These are phyloP conservation scores for Actenoides hombroni DNA, from an alignment of 2,113 vertebrate genomes.

Conservation along the genomic window DNA sequence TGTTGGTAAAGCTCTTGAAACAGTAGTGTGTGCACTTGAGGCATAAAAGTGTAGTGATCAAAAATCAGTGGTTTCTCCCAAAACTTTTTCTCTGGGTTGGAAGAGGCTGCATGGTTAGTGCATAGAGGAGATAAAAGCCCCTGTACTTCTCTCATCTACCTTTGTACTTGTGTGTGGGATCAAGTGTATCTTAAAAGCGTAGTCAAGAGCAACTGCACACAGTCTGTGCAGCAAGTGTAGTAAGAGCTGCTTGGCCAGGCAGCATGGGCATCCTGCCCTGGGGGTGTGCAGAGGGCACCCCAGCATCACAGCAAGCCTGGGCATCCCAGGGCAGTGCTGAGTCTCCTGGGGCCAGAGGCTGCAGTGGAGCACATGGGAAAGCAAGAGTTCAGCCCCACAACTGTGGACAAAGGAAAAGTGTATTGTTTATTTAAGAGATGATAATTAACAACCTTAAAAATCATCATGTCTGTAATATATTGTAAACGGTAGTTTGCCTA, in stretches of 20 bases:
- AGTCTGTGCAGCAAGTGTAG: not conserved
- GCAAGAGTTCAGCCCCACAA: not conserved
- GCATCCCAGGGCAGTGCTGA: fast-evolving
- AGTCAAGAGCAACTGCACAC: not conserved
- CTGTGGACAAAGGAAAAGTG: not conserved
- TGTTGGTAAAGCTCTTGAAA: not conserved
- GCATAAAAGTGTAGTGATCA: not conserved
- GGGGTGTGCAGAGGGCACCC: not conserved
- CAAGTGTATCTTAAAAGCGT: not conserved
- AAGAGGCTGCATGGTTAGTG: not conserved
- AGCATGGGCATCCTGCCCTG: not conserved
- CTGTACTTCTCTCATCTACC: not conserved
- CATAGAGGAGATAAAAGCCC: not conserved
- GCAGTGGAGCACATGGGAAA: fast-evolving
- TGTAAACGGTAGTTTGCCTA: not conserved
- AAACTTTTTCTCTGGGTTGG: not conserved
- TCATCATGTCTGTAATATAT: not conserved
- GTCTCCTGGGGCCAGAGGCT: not conserved
- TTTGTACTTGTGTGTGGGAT: not conserved
- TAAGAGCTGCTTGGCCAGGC: not conserved
- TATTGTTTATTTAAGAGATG: not conserved
- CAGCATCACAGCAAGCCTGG: fast-evolving
- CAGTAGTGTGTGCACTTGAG: not conserved
- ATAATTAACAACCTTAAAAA: not conserved
- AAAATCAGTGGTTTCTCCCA: not conserved